Evolutionary conservation across 1,140 invertebrate genomes (phyloP).

Genomic region (Atta texana): DNA sequence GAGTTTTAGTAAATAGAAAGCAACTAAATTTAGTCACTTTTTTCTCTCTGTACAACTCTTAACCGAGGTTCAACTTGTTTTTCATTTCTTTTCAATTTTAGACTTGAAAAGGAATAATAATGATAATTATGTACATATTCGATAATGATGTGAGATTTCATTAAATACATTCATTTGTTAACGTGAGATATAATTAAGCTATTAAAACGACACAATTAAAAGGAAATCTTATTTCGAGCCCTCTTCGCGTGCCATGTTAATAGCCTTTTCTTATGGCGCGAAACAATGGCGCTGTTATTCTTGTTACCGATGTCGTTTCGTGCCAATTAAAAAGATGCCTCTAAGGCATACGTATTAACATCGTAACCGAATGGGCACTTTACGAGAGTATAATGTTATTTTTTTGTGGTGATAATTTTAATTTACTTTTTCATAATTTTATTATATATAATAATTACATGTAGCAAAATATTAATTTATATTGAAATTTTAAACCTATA

Average conservation of each 20-base stretch:
- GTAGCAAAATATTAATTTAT: too few species aligned
- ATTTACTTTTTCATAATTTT: too few species aligned
- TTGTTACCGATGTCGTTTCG: conserved; percentile 35
- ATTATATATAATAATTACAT: too few species aligned
- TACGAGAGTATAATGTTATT: not conserved
- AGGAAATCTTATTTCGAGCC: conserved; percentile 21
- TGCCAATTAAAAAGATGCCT: conserved; percentile 34
- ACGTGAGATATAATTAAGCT: conserved; percentile 43
- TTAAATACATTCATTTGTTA: conserved; percentile 33
- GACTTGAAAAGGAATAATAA: too few species aligned
- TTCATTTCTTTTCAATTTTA: too few species aligned
- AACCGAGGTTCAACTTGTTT: too few species aligned
- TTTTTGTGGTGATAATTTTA: too few species aligned
- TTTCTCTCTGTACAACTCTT: too few species aligned
- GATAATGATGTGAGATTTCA: conserved; percentile 42
- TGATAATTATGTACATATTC: not conserved
- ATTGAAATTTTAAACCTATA: too few species aligned
- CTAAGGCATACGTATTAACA: conserved; percentile 4
- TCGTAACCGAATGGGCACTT: not conserved
- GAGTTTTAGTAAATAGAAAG: too few species aligned
- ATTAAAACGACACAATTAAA: conserved; percentile 51
- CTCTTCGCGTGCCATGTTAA: conserved; percentile 43
- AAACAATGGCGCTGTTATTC: conserved; percentile 56
- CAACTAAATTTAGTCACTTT: too few species aligned
- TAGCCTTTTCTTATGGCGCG: conserved; percentile 58